These are phyloP conservation scores for Amblyopsis rosae DNA, from an alignment of 2,113 vertebrate genomes.

Conservation along the genomic window DNA sequence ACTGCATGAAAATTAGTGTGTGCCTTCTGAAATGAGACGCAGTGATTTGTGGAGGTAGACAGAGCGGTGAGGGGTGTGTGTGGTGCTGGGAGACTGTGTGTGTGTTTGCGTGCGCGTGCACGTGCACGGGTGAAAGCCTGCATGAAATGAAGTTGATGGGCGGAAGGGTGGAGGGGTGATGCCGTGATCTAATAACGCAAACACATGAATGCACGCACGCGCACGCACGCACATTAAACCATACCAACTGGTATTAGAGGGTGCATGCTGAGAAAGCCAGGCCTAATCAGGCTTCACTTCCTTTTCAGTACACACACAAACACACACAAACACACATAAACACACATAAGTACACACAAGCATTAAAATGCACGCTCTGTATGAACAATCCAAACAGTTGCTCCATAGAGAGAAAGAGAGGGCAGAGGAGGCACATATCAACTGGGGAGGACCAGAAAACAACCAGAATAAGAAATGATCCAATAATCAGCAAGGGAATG, in stretches of 20 bases:
- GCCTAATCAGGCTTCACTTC: conserved; percentile 9
- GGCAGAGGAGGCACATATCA: conserved; percentile 12
- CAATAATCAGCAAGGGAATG: conserved; percentile 43
- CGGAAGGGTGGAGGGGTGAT: conserved; percentile 31
- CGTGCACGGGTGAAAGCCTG: conserved; percentile 8
- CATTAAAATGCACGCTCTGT: conserved; percentile 21
- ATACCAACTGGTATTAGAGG: conserved; percentile 41
- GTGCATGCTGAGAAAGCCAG: conserved; percentile 44
- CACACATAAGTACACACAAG: conserved; percentile 25
- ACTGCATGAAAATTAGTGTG: background rate
- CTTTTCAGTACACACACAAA: background rate
- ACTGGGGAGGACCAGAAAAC: conserved; percentile 29
- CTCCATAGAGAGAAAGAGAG: conserved; percentile 32
- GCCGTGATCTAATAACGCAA: conserved; percentile 6
- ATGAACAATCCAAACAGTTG: conserved; percentile 70
- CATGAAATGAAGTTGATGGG: conserved; percentile 16
- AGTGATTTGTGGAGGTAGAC: conserved; percentile 22
- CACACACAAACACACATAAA: conserved; percentile 35
- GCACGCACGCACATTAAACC: conserved; percentile 43
- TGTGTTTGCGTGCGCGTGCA: conserved; percentile 4
- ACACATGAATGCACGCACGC: conserved; percentile 22
- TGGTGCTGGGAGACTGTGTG: background rate
- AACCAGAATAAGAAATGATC: conserved; percentile 38
- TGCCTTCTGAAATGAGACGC: conserved; percentile 16
- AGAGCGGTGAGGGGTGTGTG: background rate